Percentiles rank a stretch among this genome's conserved stretches.
Conservation (phyloP, 1,140 invertebrate species). For the Hyposmocoma kahamanoa region DNA sequence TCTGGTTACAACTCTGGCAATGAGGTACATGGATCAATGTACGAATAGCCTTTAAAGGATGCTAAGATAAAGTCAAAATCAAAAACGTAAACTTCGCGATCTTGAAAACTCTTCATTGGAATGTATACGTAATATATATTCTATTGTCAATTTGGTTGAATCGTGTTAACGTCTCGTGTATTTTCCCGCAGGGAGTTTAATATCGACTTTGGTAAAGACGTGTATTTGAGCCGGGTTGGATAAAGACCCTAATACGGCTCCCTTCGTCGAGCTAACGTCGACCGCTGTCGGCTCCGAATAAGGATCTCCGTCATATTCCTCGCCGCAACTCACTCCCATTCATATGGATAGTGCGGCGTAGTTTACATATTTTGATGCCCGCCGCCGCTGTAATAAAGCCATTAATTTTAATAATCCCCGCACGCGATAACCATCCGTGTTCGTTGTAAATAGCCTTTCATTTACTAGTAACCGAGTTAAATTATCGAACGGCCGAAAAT, state of each 20-base stretch:
- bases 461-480: constrained; percentile 11
- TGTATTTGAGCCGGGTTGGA: constrained; percentile 39
- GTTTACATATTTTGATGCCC: constrained; percentile 50
- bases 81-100: no score
- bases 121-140: constrained; percentile 16
- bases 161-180: constrained; percentile 28
- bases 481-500: no score
- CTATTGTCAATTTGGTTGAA: constrained; percentile 28
- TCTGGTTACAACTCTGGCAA: no score
- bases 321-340: constrained; percentile 37
- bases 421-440: constrained; percentile 14
- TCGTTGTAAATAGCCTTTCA: constrained; percentile 19
- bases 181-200: constrained; percentile 47
- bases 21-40: no score
- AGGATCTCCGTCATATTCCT: constrained; percentile 47
- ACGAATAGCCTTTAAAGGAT: no score
- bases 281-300: constrained; percentile 50
- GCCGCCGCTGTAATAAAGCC: constrained; percentile 38
- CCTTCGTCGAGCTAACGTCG: constrained; percentile 36
- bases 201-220: constrained; percentile 55
- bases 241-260: constrained; percentile 41
- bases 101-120: no score
- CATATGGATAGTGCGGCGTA: constrained; percentile 46
- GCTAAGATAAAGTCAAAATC: no score
- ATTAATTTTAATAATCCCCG: constrained; percentile 42